phyloP scores from a whole-genome alignment of 1,140 invertebrate genomes.

The Mylabris phalerata region DNA sequence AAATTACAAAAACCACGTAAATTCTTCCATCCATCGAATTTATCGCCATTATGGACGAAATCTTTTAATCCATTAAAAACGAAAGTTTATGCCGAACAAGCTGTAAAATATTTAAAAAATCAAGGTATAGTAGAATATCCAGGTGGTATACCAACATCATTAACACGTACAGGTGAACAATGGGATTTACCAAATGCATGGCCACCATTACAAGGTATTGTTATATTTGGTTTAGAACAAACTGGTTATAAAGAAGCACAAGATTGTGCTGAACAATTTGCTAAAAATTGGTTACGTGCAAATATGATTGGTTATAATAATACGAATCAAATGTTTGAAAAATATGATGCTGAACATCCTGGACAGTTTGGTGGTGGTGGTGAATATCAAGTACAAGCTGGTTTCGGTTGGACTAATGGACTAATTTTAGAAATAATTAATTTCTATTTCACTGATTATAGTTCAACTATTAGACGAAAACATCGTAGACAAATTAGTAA shows the following conservation, averaged over 20 bases:
- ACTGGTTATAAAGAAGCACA: slow-evolving; percentile 45
- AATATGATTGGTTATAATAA: slow-evolving; percentile 55
- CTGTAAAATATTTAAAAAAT: slow-evolving; percentile 49
- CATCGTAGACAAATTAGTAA: no score
- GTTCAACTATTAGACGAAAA: no score
- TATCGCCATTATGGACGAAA: slow-evolving; percentile 62
- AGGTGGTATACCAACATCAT: slow-evolving; percentile 69
- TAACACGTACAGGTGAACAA: slow-evolving; percentile 65
- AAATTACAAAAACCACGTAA: slow-evolving; percentile 36
- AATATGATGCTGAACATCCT: slow-evolving; percentile 67
- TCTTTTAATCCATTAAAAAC: slow-evolving; percentile 18
- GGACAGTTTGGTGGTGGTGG: slow-evolving; percentile 76
- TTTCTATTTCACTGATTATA: background rate
- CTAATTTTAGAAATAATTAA: slow-evolving; percentile 41
- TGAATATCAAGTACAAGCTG: slow-evolving; percentile 79
- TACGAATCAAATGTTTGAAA: slow-evolving; percentile 68
- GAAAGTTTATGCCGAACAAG: slow-evolving; percentile 36
- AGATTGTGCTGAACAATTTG: slow-evolving; percentile 58
- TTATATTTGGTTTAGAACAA: slow-evolving; percentile 60
- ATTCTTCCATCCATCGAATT: slow-evolving; percentile 60
- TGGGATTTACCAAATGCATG: slow-evolving; percentile 88
- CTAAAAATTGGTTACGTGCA: slow-evolving; percentile 63
- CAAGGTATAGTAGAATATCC: slow-evolving; percentile 45
- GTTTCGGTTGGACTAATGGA: slow-evolving; percentile 95
- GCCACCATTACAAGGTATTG: slow-evolving; percentile 75